These are phyloP conservation scores for Diadromus collaris DNA, from an alignment of 2,888 invertebrate species.

Conservation along the genomic window DNA sequence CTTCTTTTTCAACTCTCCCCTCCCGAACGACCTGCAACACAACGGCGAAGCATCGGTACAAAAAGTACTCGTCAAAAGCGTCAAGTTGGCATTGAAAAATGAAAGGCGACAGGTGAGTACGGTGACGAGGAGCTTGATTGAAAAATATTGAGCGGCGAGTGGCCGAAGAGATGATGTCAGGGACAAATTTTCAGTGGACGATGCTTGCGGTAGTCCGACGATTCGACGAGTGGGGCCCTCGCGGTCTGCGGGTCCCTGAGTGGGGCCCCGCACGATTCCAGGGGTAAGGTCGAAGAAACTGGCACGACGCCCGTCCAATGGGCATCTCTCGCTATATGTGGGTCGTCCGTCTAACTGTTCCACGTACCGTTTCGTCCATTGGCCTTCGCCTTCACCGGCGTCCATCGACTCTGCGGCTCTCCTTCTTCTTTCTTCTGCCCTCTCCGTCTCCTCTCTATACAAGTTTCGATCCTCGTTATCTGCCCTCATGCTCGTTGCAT, in stretches of 20 bases:
- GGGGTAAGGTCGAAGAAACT: constrained; percentile 72
- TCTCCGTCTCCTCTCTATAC: constrained; percentile 16
- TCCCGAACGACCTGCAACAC: neutral
- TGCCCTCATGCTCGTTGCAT: constrained; percentile 15
- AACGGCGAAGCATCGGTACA: neutral
- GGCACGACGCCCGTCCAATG: constrained; percentile 77
- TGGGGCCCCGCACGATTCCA: constrained; percentile 12
- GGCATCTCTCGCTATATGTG: constrained; percentile 74
- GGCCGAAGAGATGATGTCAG: constrained; percentile 11
- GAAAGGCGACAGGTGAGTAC: constrained; percentile 27
- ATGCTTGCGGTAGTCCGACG: constrained; percentile 20
- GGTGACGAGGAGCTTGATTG: constrained; percentile 6
- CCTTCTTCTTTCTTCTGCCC: constrained; percentile 39
- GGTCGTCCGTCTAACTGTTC: constrained; percentile 80
- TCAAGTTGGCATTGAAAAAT: constrained; percentile 22
- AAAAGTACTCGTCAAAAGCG: neutral
- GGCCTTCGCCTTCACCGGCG: constrained; percentile 64
- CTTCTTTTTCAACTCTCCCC: neutral
- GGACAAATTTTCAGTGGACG: constrained; percentile 10
- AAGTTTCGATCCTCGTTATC: constrained; percentile 29
- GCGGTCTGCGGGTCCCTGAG: constrained; percentile 26
- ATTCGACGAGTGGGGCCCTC: constrained; percentile 26
- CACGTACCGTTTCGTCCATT: constrained; percentile 78
- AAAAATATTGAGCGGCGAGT: constrained; percentile 6
- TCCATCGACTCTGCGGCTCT: constrained; percentile 59